A percentile compares a stretch with the other conserved stretches of the same genome.
phyloP scores from a whole-genome alignment of 2,113 vertebrate genomes.

The Oostethus manadensis region DNA sequence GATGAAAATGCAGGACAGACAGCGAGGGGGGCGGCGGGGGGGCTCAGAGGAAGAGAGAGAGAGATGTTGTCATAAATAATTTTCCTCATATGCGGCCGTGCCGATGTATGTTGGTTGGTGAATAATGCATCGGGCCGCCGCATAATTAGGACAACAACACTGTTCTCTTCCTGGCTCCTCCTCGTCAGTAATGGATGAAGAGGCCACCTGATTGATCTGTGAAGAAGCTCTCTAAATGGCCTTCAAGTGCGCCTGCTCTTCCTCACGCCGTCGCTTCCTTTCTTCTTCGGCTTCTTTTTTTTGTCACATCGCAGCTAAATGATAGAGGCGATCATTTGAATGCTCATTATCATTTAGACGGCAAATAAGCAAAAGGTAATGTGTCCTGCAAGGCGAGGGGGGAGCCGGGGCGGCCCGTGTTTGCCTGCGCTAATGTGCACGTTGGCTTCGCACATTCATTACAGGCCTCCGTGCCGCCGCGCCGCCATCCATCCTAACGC shows the following conservation, averaged over 20 bases:
- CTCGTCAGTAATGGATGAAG: constrained; percentile 62
- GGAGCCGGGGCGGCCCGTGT: constrained; percentile 62
- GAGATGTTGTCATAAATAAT: constrained; percentile 78
- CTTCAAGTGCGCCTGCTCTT: constrained; percentile 20
- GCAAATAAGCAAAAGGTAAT: constrained; percentile 75
- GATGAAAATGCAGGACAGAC: constrained; percentile 49
- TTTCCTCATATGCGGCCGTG: constrained; percentile 72
- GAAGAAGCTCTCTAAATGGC: constrained; percentile 61
- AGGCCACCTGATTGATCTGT: constrained; percentile 70
- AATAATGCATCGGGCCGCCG: constrained; percentile 74
- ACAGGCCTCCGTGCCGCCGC: constrained; percentile 30
- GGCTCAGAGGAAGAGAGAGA: constrained; percentile 49
- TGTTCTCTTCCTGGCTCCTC: constrained; percentile 54
- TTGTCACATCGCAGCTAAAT: constrained; percentile 67
- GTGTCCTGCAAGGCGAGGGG: constrained; percentile 45
- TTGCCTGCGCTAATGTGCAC: constrained; percentile 64
- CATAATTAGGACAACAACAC: constrained; percentile 80
- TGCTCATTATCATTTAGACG: constrained; percentile 79
- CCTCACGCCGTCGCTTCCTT: neutral
- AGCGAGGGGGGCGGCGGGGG: constrained; percentile 24
- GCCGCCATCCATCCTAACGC: constrained; percentile 66
- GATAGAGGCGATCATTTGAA: constrained; percentile 72
- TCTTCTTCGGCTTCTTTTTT: constrained; percentile 11
- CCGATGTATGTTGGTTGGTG: constrained; percentile 74
- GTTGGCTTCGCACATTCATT: constrained; percentile 69